A percentile compares a stretch with the other conserved stretches of the same genome.
These are phyloP conservation scores for Antennarius striatus DNA, from an alignment of 2,113 vertebrate genomes.

Conservation along the genomic window DNA sequence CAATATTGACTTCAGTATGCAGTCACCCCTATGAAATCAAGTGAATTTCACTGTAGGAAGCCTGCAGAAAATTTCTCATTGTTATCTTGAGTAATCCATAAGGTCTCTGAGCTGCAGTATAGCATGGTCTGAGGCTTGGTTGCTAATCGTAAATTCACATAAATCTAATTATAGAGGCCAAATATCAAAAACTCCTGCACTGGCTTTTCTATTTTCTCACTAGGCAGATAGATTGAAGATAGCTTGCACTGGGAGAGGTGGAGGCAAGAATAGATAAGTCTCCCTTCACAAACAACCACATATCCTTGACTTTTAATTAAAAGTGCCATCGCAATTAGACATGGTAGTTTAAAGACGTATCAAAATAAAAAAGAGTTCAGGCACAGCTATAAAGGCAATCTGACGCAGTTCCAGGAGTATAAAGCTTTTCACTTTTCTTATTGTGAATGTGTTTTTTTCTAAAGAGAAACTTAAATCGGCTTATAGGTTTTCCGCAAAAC, in stretches of 20 bases:
- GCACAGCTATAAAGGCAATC: slow-evolving; percentile 76
- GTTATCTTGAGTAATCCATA: slow-evolving; percentile 72
- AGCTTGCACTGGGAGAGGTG: slow-evolving; percentile 65
- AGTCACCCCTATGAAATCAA: slow-evolving; percentile 2
- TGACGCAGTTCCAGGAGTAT: slow-evolving; percentile 72
- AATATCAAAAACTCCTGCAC: slow-evolving; percentile 81
- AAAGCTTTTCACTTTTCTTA: slow-evolving; percentile 75
- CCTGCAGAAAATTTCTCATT: slow-evolving; percentile 45
- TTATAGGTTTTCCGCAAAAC: slow-evolving; percentile 75
- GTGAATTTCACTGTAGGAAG: slow-evolving; percentile 8
- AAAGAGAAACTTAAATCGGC: slow-evolving; percentile 79
- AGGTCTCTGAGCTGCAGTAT: slow-evolving; percentile 52
- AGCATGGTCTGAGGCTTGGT: slow-evolving; percentile 53
- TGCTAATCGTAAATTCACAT: slow-evolving; percentile 74
- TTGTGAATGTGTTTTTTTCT: slow-evolving; percentile 64
- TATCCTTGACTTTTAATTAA: slow-evolving; percentile 86
- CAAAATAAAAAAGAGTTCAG: slow-evolving; percentile 77
- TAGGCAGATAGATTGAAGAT: slow-evolving; percentile 82
- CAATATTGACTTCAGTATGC: slow-evolving; percentile 9
- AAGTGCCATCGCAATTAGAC: slow-evolving; percentile 85
- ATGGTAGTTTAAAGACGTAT: slow-evolving; percentile 79
- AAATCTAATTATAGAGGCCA: slow-evolving; percentile 72
- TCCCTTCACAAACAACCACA: slow-evolving; percentile 82
- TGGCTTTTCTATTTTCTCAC: slow-evolving; percentile 78
- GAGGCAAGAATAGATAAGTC: slow-evolving; percentile 79